Evolutionary conservation across 35 echinoderm and acorn worm species (phyloP).

Genomic region (Holothuria glaberrima): DNA sequence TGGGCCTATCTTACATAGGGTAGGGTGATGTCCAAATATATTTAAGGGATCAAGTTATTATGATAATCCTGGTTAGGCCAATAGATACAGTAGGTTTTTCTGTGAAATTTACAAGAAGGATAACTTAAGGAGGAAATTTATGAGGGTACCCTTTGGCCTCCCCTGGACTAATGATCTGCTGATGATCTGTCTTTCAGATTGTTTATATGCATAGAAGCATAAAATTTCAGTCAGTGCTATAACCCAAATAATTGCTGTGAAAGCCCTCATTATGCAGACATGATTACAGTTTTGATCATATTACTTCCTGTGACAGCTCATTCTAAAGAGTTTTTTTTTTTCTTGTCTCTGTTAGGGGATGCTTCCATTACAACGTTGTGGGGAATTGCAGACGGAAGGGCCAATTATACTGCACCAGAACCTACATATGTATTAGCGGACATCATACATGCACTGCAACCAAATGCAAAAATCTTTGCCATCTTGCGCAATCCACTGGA

Average conservation of each 20-base stretch:
- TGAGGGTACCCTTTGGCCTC: too few species aligned
- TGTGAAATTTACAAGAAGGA: too few species aligned
- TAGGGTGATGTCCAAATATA: too few species aligned
- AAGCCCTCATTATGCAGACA: background rate
- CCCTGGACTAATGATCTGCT: too few species aligned
- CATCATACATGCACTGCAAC: constrained; percentile 41
- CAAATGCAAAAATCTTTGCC: constrained; percentile 39
- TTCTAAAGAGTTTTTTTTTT: background rate
- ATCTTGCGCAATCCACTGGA: constrained; percentile 41
- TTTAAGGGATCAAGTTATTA: too few species aligned
- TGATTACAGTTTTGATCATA: background rate
- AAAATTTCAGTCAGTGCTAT: background rate
- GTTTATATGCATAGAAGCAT: too few species aligned
- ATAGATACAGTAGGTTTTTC: too few species aligned
- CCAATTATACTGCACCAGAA: constrained; percentile 33
- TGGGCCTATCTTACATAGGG: too few species aligned
- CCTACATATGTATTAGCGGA: constrained; percentile 37
- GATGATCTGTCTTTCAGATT: too few species aligned
- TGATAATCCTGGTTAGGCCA: too few species aligned
- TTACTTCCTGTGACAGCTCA: background rate
- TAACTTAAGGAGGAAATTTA: too few species aligned
- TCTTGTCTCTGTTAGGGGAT: constrained; percentile 11
- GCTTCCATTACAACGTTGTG: constrained; percentile 28
- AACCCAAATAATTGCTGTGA: background rate
- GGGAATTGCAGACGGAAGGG: constrained; percentile 40